These are phyloP conservation scores for Hydrophis major DNA, from an alignment of 2,797 vertebrate genomes.

Conservation along the genomic window DNA sequence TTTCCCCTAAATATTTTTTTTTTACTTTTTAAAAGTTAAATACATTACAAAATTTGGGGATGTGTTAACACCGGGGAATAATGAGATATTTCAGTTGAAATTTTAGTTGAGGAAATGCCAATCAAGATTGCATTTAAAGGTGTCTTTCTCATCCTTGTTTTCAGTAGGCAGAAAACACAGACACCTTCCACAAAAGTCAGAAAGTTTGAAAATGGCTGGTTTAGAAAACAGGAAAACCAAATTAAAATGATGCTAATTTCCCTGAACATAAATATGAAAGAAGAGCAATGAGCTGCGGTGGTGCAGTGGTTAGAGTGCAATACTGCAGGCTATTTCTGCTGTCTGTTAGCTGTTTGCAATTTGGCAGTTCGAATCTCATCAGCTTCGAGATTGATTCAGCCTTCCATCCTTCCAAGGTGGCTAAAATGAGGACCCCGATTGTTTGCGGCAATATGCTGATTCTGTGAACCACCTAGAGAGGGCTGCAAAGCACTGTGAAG, in stretches of 20 bases:
- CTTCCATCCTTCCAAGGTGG: no score
- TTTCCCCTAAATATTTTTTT: not conserved
- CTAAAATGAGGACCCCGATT: no score
- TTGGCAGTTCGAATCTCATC: no score
- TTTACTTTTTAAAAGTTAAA: not conserved
- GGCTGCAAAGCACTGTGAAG: no score
- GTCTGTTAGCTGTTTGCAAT: no score
- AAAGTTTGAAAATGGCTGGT: not conserved
- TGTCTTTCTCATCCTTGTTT: not conserved
- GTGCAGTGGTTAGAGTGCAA: no score
- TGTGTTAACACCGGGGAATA: not conserved
- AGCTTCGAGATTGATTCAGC: no score
- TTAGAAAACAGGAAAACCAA: not conserved
- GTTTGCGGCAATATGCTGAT: no score
- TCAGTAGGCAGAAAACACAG: not conserved
- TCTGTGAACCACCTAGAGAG: no score
- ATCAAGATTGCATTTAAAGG: not conserved
- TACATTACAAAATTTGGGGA: not conserved
- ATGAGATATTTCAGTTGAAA: not conserved
- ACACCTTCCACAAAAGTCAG: not conserved
- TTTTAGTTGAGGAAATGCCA: not conserved
- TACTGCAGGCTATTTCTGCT: no score
- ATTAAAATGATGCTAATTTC: no score
- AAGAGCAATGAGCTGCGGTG: not conserved
- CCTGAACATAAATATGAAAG: not conserved